A percentile compares a stretch with the other conserved stretches of the same genome.
Evolutionary conservation across 2,888 invertebrate species (phyloP).

Genomic region (Drosophila merina): DNA sequence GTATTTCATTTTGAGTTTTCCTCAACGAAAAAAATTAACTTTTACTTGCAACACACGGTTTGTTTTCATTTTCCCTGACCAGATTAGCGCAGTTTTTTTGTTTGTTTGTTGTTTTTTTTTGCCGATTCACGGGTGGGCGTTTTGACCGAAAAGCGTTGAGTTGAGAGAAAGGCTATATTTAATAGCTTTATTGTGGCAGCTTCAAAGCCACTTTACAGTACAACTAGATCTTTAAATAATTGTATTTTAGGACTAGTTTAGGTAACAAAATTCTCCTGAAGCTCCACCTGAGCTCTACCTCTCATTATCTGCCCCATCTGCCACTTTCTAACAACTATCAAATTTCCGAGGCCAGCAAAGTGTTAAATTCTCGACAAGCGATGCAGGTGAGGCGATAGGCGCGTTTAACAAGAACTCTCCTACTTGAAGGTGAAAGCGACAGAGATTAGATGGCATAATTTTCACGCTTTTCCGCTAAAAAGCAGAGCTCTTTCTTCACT

Average conservation of each 20-base stretch:
- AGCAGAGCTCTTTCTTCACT: conserved; percentile 20
- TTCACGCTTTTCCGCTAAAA: conserved; percentile 73
- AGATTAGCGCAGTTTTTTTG: conserved; percentile 35
- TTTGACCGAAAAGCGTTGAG: conserved; percentile 24
- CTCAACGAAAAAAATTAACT: conserved; percentile 31
- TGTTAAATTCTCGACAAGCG: conserved; percentile 72
- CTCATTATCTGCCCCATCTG: conserved; percentile 23
- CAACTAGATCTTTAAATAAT: too few species aligned
- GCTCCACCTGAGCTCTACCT: background rate
- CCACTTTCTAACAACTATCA: conserved; percentile 68
- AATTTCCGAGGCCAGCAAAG: conserved; percentile 59
- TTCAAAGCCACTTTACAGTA: too few species aligned
- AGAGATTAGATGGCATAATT: conserved; percentile 70
- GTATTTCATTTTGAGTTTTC: conserved; percentile 33
- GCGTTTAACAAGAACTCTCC: conserved; percentile 44
- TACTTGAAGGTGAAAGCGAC: conserved; percentile 63
- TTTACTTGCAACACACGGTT: conserved; percentile 36
- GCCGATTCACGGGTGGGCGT: conserved; percentile 29
- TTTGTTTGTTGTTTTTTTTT: conserved; percentile 6
- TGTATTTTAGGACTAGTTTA: too few species aligned
- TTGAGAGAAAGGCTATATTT: conserved; percentile 36
- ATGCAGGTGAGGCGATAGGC: conserved; percentile 72
- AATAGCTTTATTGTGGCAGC: conserved; percentile 24
- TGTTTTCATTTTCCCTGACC: conserved; percentile 19
- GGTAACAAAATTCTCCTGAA: background rate